Evolutionary conservation across 2,113 vertebrate species (phyloP).

Genomic region (Benthochromis sp.): DNA sequence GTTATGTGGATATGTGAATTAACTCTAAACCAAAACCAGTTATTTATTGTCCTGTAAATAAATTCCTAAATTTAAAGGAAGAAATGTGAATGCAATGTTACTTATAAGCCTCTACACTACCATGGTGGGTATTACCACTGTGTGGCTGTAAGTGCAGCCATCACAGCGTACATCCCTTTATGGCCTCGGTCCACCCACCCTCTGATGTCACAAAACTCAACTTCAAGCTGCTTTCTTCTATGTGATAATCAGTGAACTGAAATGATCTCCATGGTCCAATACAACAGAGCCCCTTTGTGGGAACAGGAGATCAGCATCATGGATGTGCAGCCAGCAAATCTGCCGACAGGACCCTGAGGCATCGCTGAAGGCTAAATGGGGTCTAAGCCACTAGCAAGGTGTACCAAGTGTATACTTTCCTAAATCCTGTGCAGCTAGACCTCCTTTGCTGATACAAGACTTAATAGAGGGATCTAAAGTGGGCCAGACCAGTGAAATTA

Average conservation of each 20-base stretch:
- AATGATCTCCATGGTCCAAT: background rate
- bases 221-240: fast-evolving
- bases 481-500: background rate
- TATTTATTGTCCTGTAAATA: too few species aligned
- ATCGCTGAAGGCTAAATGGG: background rate
- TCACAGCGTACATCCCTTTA: background rate
- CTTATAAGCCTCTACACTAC: too few species aligned
- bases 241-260: background rate
- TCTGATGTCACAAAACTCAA: background rate
- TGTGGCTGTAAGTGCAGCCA: too few species aligned
- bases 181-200: background rate
- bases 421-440: background rate
- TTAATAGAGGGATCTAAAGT: background rate
- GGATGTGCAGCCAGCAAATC: background rate
- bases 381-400: background rate
- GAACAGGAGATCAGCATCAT: background rate
- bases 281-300: background rate
- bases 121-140: too few species aligned
- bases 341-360: fast-evolving
- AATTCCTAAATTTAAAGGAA: too few species aligned
- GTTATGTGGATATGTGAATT: too few species aligned
- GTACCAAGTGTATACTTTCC: background rate
- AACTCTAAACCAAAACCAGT: too few species aligned
- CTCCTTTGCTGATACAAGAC: background rate
- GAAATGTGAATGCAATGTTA: too few species aligned